phyloP scores from a whole-genome alignment of 2,113 vertebrate genomes.

The Craseonycteris thonglongyai region DNA sequence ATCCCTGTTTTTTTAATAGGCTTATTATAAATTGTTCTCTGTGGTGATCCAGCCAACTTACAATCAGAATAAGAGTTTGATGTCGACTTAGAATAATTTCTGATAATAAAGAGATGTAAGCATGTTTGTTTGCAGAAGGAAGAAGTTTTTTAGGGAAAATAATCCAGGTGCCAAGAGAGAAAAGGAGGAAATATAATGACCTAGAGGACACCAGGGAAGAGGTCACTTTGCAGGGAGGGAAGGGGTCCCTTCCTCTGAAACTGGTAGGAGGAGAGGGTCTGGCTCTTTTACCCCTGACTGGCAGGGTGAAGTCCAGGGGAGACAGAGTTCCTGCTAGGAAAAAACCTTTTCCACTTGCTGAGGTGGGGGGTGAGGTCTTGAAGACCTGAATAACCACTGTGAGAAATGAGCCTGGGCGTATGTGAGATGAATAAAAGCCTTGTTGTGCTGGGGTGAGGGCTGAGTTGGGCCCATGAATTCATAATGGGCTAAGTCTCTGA shows the following conservation, averaged over 20 bases:
- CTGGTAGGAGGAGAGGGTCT: neutral
- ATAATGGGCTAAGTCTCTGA: neutral
- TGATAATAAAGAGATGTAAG: neutral
- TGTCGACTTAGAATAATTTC: neutral
- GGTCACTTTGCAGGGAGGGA: neutral
- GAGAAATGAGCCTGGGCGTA: neutral
- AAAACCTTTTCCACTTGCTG: neutral
- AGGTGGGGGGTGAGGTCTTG: neutral
- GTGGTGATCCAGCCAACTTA: neutral
- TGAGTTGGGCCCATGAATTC: conserved; percentile 1
- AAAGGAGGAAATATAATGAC: neutral
- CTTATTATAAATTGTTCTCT: neutral
- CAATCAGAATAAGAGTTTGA: neutral
- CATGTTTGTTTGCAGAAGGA: neutral
- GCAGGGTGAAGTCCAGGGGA: neutral
- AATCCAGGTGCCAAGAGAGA: neutral
- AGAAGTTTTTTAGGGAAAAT: neutral
- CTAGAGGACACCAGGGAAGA: neutral
- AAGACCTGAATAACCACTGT: conserved; percentile 42
- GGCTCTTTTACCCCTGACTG: neutral
- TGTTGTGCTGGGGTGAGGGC: neutral
- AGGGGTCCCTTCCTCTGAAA: neutral
- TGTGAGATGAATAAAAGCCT: conserved; percentile 38
- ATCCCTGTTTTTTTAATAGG: neutral
- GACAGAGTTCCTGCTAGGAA: neutral